Evolutionary conservation across 2,888 invertebrate genomes (phyloP), one percentile per base, ranked within the genome.

Genomic region (Drosophila heteroneura): DNA sequence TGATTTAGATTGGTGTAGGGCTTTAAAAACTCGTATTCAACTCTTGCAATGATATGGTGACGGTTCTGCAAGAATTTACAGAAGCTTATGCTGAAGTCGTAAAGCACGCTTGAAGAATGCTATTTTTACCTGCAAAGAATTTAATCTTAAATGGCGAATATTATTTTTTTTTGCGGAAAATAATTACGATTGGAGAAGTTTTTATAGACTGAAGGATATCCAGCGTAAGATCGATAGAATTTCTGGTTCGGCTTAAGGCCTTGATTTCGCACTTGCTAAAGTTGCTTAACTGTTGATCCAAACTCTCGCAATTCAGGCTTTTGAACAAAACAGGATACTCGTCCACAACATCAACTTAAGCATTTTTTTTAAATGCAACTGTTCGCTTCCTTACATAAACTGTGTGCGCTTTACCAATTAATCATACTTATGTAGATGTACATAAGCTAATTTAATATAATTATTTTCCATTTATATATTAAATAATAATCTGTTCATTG

Each of bases 31-130:
- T 49, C 22, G 5, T n/a, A 69, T 1, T 52, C 62, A 7, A 73
- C 1, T 1, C 0, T 5, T 9, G 19, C 52, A 28, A 71, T 54
- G 0, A 72, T 0, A 5, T 69, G 10, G 1, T 62, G 4, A 0
- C 33, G 37, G 19, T n/a, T 19, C 14, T 26, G 12, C 7, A 68
- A 0, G 12, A 73, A 66, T 3, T 53, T 49, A 35, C 73, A 73
- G 0, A n/a, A 7, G 1, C 49, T 26, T 0, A 53, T 3, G 0
- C 9, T 57, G n/a, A 78, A 51, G 14, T 71, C 26, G 3, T 78
- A 79, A 2, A 78, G 63, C 70, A 6, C 79, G 60, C 16, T 76
- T 71, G 0, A 64, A 57, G 0, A 76, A 6, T 28, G 51, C 22
- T 10, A 61, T 6, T n/a, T 37, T 56, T 10, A 37, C 10, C 73